Percentiles rank a stretch among this genome's conserved stretches.
phyloP scores from a whole-genome alignment of 2,797 vertebrate species.

The Capromys pilorides region DNA sequence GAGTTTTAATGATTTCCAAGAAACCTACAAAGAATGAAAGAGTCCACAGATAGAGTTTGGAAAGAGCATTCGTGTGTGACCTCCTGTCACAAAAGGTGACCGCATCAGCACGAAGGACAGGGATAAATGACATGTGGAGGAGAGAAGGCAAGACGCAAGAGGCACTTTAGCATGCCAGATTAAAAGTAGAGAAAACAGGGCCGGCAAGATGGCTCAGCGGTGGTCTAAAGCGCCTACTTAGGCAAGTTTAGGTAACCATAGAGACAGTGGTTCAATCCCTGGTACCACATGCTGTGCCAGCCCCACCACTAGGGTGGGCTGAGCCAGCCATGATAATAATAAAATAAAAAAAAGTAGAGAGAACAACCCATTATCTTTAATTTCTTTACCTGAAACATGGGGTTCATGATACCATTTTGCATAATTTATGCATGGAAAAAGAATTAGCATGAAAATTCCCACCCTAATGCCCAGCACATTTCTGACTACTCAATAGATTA shows the following conservation, averaged over 20 bases:
- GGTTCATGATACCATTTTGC: neutral
- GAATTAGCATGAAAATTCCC: neutral
- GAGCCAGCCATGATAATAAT: no score
- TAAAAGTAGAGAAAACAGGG: neutral
- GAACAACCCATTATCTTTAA: neutral
- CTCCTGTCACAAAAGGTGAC: neutral
- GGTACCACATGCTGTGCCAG: no score
- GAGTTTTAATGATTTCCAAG: constrained; percentile 31
- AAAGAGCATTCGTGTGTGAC: neutral
- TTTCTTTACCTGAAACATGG: neutral
- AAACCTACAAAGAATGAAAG: constrained; percentile 17
- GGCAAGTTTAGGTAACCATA: no score
- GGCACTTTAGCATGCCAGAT: neutral
- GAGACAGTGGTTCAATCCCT: no score
- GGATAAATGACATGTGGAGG: neutral
- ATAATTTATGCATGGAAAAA: neutral
- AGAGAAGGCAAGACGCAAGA: neutral
- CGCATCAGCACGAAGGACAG: neutral
- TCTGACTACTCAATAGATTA: neutral
- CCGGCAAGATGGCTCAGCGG: no score
- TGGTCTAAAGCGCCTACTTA: no score
- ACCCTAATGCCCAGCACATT: neutral
- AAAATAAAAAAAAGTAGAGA: neutral
- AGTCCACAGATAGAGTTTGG: neutral
- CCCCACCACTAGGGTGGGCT: no score